Evolutionary conservation across 2,888 invertebrate genomes (phyloP), one percentile per base, ranked within the genome.

Genomic region (Nemapogon koenigi): DNA sequence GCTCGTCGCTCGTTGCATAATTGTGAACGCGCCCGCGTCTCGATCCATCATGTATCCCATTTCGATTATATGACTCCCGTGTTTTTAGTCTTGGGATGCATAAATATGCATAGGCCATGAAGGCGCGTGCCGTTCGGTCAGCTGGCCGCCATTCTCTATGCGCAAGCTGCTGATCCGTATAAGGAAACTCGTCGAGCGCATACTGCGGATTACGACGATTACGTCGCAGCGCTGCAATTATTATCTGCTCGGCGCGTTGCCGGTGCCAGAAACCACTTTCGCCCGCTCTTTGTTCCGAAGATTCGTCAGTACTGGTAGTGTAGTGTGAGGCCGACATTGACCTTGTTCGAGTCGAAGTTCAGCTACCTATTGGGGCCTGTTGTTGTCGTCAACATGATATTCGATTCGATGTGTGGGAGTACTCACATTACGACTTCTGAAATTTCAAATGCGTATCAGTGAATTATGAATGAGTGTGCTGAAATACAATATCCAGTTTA

Each of bases 81-180:
- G 71, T 64, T 71, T 71, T 19, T 11, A 6, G 10, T 10, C n/a
- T 16, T n/a, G 13, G 3, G 8, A 16, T 3, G 13, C 15, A 71
- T 75, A 65, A 72, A 71, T 72, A 73, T 72, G 70, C 71, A 67
- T 61, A 57, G 60, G 31, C 4, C 4, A 8, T n/a, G n/a, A n/a
- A 59, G 62, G 66, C 73, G 71, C 75, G 76, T 73, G 75, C 75
- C 62, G n/a, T n/a, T 46, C 62, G 63, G 63, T 76, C 76, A 78
- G 76, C 73, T 78, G 76, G 71, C 67, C 71, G 32, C 67, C 72
- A 66, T 71, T 72, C 72, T 67, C 67, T 55, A 62, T 55, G 59
- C 39, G 52, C 75, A 72, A 73, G 76, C 75, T 75, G 76, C 68
- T 19, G 57, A 57, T 53, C 73, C 76, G 59, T 75, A 70, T 60